Evolutionary conservation across 2,888 invertebrate genomes (phyloP), one percentile per base, ranked within the genome.

Genomic region (Griposia aprilina): DNA sequence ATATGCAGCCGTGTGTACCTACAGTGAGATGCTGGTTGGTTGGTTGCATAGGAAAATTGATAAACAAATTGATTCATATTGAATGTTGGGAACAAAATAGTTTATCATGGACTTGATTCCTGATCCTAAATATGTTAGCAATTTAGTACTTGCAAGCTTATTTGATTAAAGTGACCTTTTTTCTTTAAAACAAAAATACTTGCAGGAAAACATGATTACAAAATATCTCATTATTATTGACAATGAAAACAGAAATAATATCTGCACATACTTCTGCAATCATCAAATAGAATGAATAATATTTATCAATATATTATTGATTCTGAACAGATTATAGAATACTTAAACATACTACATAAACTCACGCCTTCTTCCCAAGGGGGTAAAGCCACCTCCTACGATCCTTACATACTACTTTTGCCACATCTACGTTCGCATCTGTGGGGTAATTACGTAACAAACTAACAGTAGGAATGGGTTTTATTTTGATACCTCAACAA

Each of bases 231-330:
- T 62, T 62, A 10, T 1, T 45, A 45, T 48, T 48, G 4, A 26
- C 26, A 67, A 20, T 66, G 20, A 66, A 48, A 48, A 20, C 26
- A 8, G 7, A 48, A 30, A 23, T 67, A 13, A 26, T 20, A 71
- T 45, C 20, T 26, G 7, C 2, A 48, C 26, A 36, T 48, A 48
- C 48, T n/a, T n/a, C 20, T 71, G 23, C 11, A 75, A 57, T 66
- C 11, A 36, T n/a, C 4, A 11, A 50, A 60, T 55, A 5, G 2
- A 26, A 50, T 30, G 17, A 41, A 57, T 60, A 72, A 67, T 48
- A 72, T 36, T 36, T 60, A 67, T 50, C 17, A n/a, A 57, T 72
- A 10, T 57, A 26, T 75, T 36, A 57, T 45, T 74, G 23, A 59
- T 57, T 63, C 52, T 7, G 26, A 30, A 45, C 10, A 20, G 55